phyloP scores from a whole-genome alignment of 2,888 invertebrate species.

The Rhopalosiphum nymphaeae region DNA sequence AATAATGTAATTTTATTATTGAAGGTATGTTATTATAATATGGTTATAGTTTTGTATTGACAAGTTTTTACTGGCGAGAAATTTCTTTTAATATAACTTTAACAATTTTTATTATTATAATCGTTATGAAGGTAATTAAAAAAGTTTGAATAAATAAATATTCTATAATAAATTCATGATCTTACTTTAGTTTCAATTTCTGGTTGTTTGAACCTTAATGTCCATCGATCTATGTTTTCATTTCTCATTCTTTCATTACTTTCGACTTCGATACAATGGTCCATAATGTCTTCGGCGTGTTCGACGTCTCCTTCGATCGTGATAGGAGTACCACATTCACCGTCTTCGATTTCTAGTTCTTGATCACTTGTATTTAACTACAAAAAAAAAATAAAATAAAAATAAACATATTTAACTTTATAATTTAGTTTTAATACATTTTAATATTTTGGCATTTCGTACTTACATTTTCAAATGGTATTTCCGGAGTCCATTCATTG shows the following conservation, averaged over 20 bases:
- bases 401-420: neutral
- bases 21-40: neutral
- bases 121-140: neutral
- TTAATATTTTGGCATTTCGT: neutral
- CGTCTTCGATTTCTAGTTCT: slow-evolving; percentile 70
- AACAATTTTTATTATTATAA: neutral
- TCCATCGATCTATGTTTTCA: slow-evolving; percentile 89
- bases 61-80: neutral
- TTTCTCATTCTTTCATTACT: slow-evolving; percentile 89
- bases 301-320: slow-evolving; percentile 68
- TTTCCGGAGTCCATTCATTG: slow-evolving; percentile 88
- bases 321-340: slow-evolving; percentile 68
- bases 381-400: slow-evolving; percentile 48
- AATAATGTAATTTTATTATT: neutral
- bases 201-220: slow-evolving; percentile 86
- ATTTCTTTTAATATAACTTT: no score
- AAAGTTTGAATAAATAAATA: neutral
- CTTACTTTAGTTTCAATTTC: slow-evolving; percentile 83
- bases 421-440: neutral
- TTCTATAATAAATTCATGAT: no score
- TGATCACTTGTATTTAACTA: slow-evolving; percentile 70
- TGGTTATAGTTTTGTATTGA: neutral
- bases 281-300: slow-evolving; percentile 83
- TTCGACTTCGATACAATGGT: slow-evolving; percentile 88
- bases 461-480: slow-evolving; percentile 89